These are phyloP conservation scores for Melanotus villosus DNA, from an alignment of 2,888 invertebrate species.

Conservation along the genomic window DNA sequence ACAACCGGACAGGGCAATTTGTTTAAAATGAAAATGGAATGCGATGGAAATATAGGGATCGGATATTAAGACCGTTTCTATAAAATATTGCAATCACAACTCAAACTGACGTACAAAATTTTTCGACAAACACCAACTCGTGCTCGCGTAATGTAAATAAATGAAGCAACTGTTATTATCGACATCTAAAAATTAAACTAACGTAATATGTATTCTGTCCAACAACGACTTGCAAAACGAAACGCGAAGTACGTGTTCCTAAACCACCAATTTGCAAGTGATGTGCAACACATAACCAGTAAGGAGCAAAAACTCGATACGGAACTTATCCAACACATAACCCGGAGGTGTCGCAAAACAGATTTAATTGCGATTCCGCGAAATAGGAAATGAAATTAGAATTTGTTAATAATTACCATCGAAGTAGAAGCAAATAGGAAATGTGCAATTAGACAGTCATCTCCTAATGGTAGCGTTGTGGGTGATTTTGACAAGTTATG, in stretches of 20 bases:
- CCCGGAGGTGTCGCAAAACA: neutral
- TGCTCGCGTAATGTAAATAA: slow-evolving; percentile 9
- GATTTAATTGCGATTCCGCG: neutral
- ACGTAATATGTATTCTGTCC: slow-evolving; percentile 8
- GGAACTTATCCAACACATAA: neutral
- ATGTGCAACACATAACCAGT: neutral
- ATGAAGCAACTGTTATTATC: neutral
- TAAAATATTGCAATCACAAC: slow-evolving; percentile 31
- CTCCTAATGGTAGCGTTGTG: slow-evolving; percentile 40
- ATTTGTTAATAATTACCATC: neutral
- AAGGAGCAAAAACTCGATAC: neutral
- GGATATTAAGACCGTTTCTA: slow-evolving; percentile 30
- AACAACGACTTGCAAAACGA: slow-evolving; percentile 5
- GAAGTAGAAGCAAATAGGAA: slow-evolving; percentile 21
- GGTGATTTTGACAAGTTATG: slow-evolving; percentile 46
- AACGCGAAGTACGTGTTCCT: neutral
- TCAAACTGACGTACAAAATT: slow-evolving; percentile 21
- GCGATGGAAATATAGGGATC: slow-evolving; percentile 30
- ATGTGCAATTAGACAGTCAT: slow-evolving; percentile 26
- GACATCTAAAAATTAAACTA: slow-evolving; percentile 1
- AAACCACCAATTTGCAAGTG: neutral
- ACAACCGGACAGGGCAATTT: slow-evolving; percentile 22
- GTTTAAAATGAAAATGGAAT: slow-evolving; percentile 35
- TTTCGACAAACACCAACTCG: slow-evolving; percentile 17
- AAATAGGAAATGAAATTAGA: neutral